Base-by-base conservation (phyloP, 1,140 invertebrate species). In the Cotesia chilonis region DNA sequence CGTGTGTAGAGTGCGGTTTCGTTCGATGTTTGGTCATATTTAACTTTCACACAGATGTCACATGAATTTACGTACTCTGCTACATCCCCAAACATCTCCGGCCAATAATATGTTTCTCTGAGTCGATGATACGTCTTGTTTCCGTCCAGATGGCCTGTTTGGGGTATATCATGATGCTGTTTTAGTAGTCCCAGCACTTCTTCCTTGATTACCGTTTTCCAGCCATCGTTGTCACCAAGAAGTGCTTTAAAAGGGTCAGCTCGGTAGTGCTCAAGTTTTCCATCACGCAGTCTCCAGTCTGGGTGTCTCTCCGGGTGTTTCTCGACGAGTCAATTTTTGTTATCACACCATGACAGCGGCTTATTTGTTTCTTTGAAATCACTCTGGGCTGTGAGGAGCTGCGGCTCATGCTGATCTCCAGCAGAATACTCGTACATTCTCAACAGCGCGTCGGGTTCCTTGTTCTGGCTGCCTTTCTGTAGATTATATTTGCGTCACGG, bases 51-150 rank as follows among this genome's bases (percentile, higher is more conserved):
- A 14, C 14, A 14, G 14, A 14, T 14, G 14, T 14, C 14, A 14
- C 14, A 14, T 14, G 14, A 14, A 14, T 14, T 14, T 14, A 14
- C 14, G 14, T 14, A 14, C 17, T 52, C 37, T 10, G 7, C 12
- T 2, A 74, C 71, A 10, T 79, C 71, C 2, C 73, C 36, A 5
- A 69, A 74, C 74, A 81, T 80, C 1, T 70, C 76, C 1, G 78
- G 76, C 74, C 74, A 80, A 57, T 78, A 77, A 28, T 81, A 79
- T 4, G 41, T 57, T 20, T 65, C 9, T 0, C 54, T 37, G 0
- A 76, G 20, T 35, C 76, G 52, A 4, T 38, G 55, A 7, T 70
- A 71, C 0, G 73, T 79, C 20, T 81, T 78, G 0, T 73, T 72
- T 1, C 76, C 70, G 0, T 75, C 75, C 10, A 80, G 54, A 54